Percentiles rank a stretch among this genome's conserved stretches.
phyloP scores from a whole-genome alignment of 2,888 invertebrate genomes.

The Drosophila diplacantha region DNA sequence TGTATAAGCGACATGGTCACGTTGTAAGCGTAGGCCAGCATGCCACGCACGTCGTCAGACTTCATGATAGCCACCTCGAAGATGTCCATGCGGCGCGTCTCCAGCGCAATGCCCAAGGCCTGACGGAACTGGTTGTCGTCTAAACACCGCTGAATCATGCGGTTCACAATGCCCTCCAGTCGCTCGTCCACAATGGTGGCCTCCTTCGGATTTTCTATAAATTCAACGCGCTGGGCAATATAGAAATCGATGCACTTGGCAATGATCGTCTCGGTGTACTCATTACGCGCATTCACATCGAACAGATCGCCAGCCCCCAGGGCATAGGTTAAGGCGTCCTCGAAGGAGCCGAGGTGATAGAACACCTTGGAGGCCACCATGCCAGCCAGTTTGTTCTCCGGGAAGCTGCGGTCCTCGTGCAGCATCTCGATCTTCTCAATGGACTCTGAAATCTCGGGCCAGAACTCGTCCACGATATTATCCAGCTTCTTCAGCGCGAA shows the following conservation, averaged over 20 bases:
- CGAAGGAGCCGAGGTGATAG: constrained; percentile 97
- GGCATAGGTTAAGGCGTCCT: constrained; percentile 98
- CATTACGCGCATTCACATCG: constrained; percentile 94
- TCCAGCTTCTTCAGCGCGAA: constrained; percentile 96
- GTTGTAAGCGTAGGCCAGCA: constrained; percentile 96
- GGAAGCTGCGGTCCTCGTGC: constrained; percentile 93
- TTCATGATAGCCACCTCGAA: constrained; percentile 94
- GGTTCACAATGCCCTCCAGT: constrained; percentile 94
- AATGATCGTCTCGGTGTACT: constrained; percentile 98
- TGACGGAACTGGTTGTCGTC: constrained; percentile 97
- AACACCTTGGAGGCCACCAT: constrained; percentile 99
- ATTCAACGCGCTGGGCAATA: constrained; percentile 89
- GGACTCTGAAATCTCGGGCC: constrained; percentile 99
- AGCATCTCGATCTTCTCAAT: constrained; percentile 98
- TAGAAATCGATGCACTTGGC: constrained; percentile 99
- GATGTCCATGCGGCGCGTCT: constrained; percentile 97
- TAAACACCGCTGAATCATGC: constrained; percentile 97
- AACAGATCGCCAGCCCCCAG: constrained; percentile 96
- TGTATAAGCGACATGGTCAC: constrained; percentile 98
- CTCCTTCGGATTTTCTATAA: constrained; percentile 83
- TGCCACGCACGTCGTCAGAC: constrained; percentile 92
- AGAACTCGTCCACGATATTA: constrained; percentile 96
- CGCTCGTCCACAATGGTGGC: constrained; percentile 87
- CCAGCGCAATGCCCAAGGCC: constrained; percentile 96
- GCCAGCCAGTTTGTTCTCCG: constrained; percentile 94